These are phyloP conservation scores for Meda fulgida DNA, from an alignment of 2,797 vertebrate species.

Conservation along the genomic window DNA sequence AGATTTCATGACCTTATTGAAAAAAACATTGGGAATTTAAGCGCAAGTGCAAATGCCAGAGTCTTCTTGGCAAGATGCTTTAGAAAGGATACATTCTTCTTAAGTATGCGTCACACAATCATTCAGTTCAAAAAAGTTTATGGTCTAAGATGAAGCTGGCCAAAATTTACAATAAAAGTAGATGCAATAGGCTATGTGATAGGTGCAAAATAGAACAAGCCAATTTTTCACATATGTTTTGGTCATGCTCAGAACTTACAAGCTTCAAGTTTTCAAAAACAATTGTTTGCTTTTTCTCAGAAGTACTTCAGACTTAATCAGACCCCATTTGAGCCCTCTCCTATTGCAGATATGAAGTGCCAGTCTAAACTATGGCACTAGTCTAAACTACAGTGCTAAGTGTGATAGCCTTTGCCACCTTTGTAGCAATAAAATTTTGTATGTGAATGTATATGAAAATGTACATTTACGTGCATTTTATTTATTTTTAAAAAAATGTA, in stretches of 20 bases:
- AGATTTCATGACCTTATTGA: background rate
- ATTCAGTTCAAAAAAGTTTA: background rate
- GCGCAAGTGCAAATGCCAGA: background rate
- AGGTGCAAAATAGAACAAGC: background rate
- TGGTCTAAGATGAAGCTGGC: background rate
- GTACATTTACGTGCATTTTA: too few species aligned
- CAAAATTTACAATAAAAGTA: background rate
- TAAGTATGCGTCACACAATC: background rate
- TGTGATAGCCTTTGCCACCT: too few species aligned
- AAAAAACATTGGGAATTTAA: background rate
- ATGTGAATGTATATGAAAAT: too few species aligned
- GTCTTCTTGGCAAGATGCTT: background rate
- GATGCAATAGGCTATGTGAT: background rate
- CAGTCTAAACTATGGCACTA: too few species aligned
- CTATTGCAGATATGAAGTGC: too few species aligned
- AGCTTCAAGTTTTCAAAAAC: background rate
- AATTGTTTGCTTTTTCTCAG: too few species aligned
- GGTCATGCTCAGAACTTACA: background rate
- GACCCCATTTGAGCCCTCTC: too few species aligned
- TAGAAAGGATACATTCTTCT: background rate
- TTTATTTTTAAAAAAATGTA: too few species aligned
- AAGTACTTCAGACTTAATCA: too few species aligned
- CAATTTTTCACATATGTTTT: background rate
- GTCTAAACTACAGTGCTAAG: too few species aligned
- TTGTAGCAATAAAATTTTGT: background rate